Conservation (phyloP, 2,797 vertebrate species). For the Otolemur crassicaudatus region DNA sequence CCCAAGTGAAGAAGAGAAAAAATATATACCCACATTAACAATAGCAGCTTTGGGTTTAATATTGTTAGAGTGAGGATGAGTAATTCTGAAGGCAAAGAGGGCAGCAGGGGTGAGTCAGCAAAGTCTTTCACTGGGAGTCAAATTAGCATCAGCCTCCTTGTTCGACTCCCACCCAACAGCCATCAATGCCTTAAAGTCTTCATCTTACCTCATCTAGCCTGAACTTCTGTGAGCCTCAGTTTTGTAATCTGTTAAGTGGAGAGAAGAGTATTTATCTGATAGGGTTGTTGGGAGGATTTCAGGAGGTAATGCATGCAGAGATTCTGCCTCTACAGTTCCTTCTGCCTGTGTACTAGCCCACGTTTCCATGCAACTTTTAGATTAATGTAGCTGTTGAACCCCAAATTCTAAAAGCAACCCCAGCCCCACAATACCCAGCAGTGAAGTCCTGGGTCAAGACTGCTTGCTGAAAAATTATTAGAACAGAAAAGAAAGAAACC, state of each 20-base stretch:
- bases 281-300: background rate
- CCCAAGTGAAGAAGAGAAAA: constrained; percentile 5
- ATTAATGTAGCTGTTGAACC: background rate
- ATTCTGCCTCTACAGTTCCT: background rate
- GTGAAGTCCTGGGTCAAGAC: background rate
- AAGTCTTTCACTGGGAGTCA: background rate
- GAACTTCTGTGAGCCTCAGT: background rate
- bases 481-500: background rate
- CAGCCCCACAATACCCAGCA: background rate
- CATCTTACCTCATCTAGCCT: background rate
- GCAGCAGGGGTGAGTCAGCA: background rate
- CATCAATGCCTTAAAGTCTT: background rate
- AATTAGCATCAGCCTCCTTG: background rate
- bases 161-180: background rate
- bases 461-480: background rate
- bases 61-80: background rate
- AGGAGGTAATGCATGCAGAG: background rate
- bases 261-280: background rate
- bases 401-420: background rate
- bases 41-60: background rate
- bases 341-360: background rate
- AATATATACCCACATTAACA: background rate
- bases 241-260: background rate
- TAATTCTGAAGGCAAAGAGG: constrained; percentile 19
- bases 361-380: background rate